Base-by-base conservation (phyloP, 2,888 invertebrate genomes). In the Epinotia ramella region DNA sequence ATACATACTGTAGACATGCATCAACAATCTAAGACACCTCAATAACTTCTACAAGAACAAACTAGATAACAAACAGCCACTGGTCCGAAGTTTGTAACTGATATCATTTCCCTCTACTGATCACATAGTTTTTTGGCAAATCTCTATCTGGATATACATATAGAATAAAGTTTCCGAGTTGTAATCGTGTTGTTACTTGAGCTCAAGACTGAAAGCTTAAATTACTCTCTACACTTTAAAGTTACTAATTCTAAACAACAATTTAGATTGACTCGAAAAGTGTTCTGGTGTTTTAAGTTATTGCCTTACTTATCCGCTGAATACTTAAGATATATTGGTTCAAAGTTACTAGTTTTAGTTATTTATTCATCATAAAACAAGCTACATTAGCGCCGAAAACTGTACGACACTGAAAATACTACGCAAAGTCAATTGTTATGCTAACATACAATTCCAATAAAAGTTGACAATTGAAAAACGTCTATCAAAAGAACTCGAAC, bases 111-210 rank as follows among this genome's bases (percentile, higher is more conserved):
- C 84, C 81, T 85, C 90, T 91, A 92, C 87, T 85, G 87, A 93
- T 93, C 92, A 93, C 91, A 93, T 89, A 87, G 84, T 87, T 89
- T 40, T 93, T 94, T 94, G 93, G 93, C 93, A 92, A 92, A 91
- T 90, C 84, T 84, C 86, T 87, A 85, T 86, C 83, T 90, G 89
- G 91, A 88, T 69, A 89, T 89, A 82, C 24, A 49, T 69, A 69
- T 20, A 74, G 67, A 67, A 53, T 64, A 40, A 11, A 53, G 67
- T 67, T 67, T 57, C 53, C 53, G 63, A 68, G 13, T 64, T 64
- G 57, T 62, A 68, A 57, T 73, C 7, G 59, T 12, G 69, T 69
- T 66, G 53, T 44, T 18, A 64, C 56, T 74, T 75, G 75, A 75
- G 59, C 65, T 70, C 57, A 57, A 73, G 57, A 75, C 59, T 64